Evolutionary conservation across 2,888 invertebrate genomes (phyloP).

Genomic region (Pyrochroa serraticornis): DNA sequence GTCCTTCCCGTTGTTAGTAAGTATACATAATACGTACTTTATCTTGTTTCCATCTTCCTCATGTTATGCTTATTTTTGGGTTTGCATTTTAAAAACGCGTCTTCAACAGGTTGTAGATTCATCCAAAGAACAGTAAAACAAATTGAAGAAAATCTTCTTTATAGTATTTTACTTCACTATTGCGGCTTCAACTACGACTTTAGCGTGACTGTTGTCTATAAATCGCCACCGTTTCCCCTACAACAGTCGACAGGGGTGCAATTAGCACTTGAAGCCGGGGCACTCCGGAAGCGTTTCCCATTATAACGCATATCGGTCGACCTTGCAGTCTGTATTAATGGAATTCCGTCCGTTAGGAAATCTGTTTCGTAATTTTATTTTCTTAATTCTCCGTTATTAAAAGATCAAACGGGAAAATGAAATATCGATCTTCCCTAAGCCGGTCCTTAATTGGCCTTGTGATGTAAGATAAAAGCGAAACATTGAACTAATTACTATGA

Average conservation of each 20-base stretch:
- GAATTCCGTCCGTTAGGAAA: background rate
- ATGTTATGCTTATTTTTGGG: no score
- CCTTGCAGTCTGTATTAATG: background rate
- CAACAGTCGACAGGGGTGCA: constrained; percentile 11
- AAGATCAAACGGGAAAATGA: constrained; percentile 2
- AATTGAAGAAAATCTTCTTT: no score
- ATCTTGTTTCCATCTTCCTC: no score
- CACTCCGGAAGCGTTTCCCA: background rate
- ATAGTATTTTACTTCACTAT: no score
- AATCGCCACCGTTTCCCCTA: background rate
- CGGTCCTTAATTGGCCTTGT: background rate
- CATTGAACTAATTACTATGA: constrained; percentile 5
- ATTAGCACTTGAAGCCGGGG: constrained; percentile 3
- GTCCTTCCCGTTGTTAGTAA: no score
- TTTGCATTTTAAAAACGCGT: no score
- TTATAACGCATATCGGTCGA: background rate
- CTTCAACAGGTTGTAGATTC: no score
- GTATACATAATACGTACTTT: no score
- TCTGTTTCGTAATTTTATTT: background rate
- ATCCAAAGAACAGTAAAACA: no score
- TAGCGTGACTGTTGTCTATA: constrained; percentile 7
- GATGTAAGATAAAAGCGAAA: constrained; percentile 1
- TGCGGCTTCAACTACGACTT: no score
- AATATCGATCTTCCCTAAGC: constrained; percentile 10
- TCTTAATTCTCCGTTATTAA: constrained; percentile 3